Evolutionary conservation across 2,888 invertebrate species (phyloP).

Genomic region (Hemicrepidius hirtus): DNA sequence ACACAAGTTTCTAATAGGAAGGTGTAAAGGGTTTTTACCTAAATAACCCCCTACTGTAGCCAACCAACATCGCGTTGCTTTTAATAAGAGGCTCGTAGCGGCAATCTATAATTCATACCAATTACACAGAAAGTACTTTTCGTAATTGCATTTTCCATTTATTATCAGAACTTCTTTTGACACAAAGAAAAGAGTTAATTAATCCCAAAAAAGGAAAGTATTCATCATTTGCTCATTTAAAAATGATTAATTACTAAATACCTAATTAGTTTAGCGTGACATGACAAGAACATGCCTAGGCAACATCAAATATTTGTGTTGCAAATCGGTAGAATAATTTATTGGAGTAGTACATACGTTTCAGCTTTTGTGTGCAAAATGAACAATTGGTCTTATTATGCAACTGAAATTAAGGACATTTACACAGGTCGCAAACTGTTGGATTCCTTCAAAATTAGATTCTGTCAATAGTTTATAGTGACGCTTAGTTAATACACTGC

Average conservation of each 20-base stretch:
- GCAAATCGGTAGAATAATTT: constrained; percentile 11
- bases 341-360: constrained; percentile 7
- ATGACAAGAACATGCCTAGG: constrained; percentile 22
- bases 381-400: neutral
- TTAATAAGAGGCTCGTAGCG: constrained; percentile 21
- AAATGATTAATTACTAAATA: constrained; percentile 23
- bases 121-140: constrained; percentile 29
- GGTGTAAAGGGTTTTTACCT: neutral
- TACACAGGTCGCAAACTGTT: no score
- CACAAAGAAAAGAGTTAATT: constrained; percentile 39
- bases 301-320: constrained; percentile 30
- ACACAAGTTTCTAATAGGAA: neutral
- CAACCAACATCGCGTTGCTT: constrained; percentile 10
- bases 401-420: neutral
- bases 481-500: no score
- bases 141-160: constrained; percentile 30
- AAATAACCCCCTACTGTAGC: constrained; percentile 2
- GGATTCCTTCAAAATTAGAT: no score
- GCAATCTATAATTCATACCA: constrained; percentile 32
- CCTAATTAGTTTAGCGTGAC: constrained; percentile 14
- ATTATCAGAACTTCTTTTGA: constrained; percentile 28
- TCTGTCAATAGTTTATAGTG: no score
- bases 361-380: neutral
- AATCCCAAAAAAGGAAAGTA: constrained; percentile 16
- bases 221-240: constrained; percentile 26